phyloP scores from a whole-genome alignment of 2,888 invertebrate species.

The Antheraea yamamai region DNA sequence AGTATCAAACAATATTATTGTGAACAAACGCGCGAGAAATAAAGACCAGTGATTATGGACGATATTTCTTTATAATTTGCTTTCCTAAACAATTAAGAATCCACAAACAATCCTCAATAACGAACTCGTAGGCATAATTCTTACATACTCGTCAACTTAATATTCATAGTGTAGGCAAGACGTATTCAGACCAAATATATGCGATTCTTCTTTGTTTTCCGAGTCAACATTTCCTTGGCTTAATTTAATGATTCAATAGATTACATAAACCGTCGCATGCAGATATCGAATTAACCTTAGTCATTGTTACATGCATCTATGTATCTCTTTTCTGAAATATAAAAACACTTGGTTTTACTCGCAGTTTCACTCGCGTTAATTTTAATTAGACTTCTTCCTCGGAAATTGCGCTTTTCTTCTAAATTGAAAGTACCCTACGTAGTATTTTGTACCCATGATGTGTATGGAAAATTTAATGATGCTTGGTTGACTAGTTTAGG shows the following conservation, averaged over 20 bases:
- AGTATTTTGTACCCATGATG: too few species aligned
- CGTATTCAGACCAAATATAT: neutral
- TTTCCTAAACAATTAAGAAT: neutral
- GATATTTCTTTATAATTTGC: neutral
- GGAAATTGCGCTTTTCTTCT: too few species aligned
- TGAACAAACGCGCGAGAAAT: neutral
- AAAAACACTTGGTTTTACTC: neutral
- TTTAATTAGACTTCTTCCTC: too few species aligned
- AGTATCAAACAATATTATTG: neutral
- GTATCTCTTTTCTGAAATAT: neutral
- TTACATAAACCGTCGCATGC: neutral
- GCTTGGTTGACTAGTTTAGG: too few species aligned
- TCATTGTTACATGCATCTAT: neutral
- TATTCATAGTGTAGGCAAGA: neutral
- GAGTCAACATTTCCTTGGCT: conserved; percentile 11
- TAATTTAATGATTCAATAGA: conserved; percentile 11
- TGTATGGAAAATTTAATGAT: too few species aligned
- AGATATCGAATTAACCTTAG: neutral
- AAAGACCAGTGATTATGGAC: neutral
- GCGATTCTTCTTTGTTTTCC: neutral
- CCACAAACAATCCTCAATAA: neutral
- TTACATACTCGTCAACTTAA: neutral
- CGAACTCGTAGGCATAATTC: neutral
- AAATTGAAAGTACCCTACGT: too few species aligned
- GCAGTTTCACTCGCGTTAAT: too few species aligned